Evolutionary conservation across 2,113 vertebrate genomes (phyloP), one percentile per base, ranked within the genome.

Genomic region (Engraulis encrasicolus): DNA sequence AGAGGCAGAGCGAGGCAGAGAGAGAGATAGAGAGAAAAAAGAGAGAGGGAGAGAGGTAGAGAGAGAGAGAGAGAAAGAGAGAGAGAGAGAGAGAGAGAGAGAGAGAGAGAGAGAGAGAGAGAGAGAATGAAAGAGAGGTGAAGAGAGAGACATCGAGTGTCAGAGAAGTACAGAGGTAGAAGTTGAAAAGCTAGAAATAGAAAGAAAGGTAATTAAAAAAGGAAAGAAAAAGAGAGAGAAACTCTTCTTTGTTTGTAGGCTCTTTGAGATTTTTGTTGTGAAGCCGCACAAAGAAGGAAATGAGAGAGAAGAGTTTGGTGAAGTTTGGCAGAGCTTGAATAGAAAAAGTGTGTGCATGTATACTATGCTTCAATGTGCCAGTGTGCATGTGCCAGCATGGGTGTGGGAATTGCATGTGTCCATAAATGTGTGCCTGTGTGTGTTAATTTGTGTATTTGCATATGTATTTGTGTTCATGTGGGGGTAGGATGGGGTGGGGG

Each of bases 361-460:
- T 45, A n/a, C n/a, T n/a, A 9, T 45, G 40, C 40, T 45, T 45
- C 40, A 9, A n/a, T n/a, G 40, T 45, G 40, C 40, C 40, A 45
- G 40, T n/a, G 40, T 45, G 9, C 40, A 45, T 45, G 40, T 45
- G 40, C 9, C 40, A 45, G 40, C 9, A 9, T 82, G 83, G 83
- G 77, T 85, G 74, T 86, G 82, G 81, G 66, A 85, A 49, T 80
- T 83, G 86, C 78, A 54, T 86, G 82, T 49, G 49, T 87, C 87
- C 77, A 81, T 85, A 80, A 45, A 83, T 82, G 88, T 38, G 86
- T 83, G 82, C 87, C 89, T 88, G 48, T 80, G 81, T 86, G 50
- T 74, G 40, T 83, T 49, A 87, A 89, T 90, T 91, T 91, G 58
- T 66, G n/a, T 66, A 6, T 66, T 9, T 58, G 52, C 20, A 6